These are phyloP conservation scores for Tetragonula clypearis DNA, from an alignment of 1,140 invertebrate genomes.

Conservation along the genomic window DNA sequence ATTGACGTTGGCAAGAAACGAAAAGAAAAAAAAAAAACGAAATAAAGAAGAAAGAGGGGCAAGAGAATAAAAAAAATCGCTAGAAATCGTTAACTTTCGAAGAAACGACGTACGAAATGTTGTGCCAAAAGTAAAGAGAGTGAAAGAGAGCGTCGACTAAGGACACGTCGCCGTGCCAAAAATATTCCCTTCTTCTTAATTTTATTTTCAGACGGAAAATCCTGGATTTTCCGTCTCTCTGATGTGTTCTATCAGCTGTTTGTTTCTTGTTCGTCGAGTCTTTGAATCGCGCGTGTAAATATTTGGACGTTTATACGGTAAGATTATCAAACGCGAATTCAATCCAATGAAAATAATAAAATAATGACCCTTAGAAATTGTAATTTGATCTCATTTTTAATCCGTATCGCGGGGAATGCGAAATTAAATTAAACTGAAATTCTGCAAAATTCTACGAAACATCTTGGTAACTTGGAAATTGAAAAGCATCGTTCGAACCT, in stretches of 20 bases:
- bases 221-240: neutral
- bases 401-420: no score
- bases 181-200: conserved; percentile 16
- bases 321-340: no score
- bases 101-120: neutral
- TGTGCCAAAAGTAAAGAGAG: conserved; percentile 8
- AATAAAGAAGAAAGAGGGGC: neutral
- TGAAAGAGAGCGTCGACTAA: neutral
- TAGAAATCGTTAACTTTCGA: neutral
- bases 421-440: no score
- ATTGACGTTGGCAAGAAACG: neutral
- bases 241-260: neutral
- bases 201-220: conserved; percentile 13
- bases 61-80: neutral
- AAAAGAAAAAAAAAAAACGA: neutral
- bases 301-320: neutral
- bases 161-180: conserved; percentile 9
- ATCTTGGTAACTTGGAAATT: no score
- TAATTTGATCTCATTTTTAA: no score
- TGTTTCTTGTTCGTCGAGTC: no score
- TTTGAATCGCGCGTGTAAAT: neutral
- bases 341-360: no score
- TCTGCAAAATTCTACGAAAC: no score
- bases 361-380: no score
- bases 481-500: no score